Base-by-base conservation (phyloP, 1,140 invertebrate genomes). In the Homalodisca vitripennis region DNA sequence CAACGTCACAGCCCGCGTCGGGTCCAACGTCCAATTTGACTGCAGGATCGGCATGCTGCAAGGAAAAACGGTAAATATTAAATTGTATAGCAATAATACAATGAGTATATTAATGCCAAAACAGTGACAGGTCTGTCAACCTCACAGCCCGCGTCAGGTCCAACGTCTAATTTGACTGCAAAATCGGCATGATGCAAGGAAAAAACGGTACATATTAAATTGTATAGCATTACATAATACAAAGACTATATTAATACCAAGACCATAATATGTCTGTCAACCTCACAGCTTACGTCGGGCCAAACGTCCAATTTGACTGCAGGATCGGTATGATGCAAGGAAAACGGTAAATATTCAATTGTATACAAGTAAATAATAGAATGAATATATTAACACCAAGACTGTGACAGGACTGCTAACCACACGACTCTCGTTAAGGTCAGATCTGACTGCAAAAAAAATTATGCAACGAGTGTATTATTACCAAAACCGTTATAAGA, bases 41-140 rank as follows among this genome's bases (percentile, higher is more conserved):
- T 79, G 78, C 70, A 73, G 75, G 66, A 77, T 79, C 12, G 74
- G 74, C 47, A 72, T 79, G 3, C 75, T 79, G 12, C 76, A 79
- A 64, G 75, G 76, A 34, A 76, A 76, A 72, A 77, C 75, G 62
- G 78, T 79, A 73, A 74, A 76, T 27, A 29, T 17, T 1, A 62
- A 26, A 12, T 62, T 6, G 17, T 20, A 12, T 17, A 12, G 6
- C 17, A 20, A 55, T 55, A 55, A 12, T 55, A 20, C 3, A 55
- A 6, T 20, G 3, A 55, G 22, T 55, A 17, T 41, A 17, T 41
- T 41, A 17, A 17, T 41, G 34, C 34, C 17, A 41, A 41, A 41
- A 41, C 17, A 17, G 34, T 41, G 34, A 17, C n/a, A n/a, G n/a
- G 6, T 72, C 73, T 22, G 46, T 70, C 26, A 74, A 77, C 26